phyloP scores from a whole-genome alignment of 2,888 invertebrate species.

The Fabriciana adippe region DNA sequence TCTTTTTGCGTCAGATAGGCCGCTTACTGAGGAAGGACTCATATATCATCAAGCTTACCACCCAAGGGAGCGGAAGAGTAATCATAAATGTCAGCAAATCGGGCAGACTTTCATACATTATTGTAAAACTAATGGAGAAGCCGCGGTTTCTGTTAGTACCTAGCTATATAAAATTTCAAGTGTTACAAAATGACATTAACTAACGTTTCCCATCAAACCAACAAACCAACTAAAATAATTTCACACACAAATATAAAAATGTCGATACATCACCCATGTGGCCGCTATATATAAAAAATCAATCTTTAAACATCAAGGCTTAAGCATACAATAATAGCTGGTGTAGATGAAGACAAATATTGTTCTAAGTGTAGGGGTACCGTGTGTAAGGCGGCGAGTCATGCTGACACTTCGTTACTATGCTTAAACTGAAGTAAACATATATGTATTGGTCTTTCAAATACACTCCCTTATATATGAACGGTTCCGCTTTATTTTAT shows the following conservation, averaged over 20 bases:
- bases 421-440: background rate
- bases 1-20: too few relatives aligned
- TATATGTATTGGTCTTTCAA: background rate
- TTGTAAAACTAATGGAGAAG: too few relatives aligned
- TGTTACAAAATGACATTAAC: too few relatives aligned
- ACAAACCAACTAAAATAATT: background rate
- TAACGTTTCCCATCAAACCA: too few relatives aligned
- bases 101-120: too few relatives aligned
- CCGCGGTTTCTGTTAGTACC: too few relatives aligned
- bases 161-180: too few relatives aligned
- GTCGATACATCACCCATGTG: background rate
- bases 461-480: background rate
- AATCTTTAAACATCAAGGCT: slow-evolving; percentile 37
- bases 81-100: too few relatives aligned
- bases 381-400: slow-evolving; percentile 20
- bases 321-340: slow-evolving; percentile 36
- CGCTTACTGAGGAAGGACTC: too few relatives aligned
- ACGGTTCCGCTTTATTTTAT: too few relatives aligned
- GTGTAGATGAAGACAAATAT: slow-evolving; percentile 40
- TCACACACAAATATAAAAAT: background rate
- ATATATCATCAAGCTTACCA: too few relatives aligned
- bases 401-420: slow-evolving; percentile 23
- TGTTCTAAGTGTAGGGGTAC: slow-evolving; percentile 22
- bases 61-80: too few relatives aligned
- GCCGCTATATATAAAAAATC: slow-evolving; percentile 27